Percentiles rank a stretch among this genome's conserved stretches.
Conservation (phyloP, 2,888 invertebrate genomes). For the Scelioninae gen. 1 region DNA sequence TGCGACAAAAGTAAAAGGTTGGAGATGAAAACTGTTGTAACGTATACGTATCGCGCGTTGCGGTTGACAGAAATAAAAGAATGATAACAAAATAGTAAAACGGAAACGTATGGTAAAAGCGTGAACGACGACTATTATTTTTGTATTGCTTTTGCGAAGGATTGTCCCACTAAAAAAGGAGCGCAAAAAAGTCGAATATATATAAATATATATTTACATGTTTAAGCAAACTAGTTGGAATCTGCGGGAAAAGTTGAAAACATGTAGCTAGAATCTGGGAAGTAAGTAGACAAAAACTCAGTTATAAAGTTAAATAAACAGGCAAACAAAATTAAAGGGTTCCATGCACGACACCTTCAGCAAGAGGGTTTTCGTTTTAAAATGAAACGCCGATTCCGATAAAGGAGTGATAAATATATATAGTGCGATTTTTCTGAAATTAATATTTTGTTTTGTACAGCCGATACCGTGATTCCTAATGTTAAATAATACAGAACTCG, state of each 20-base stretch:
- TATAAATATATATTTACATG: constrained; percentile 75
- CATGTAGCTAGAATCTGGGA: constrained; percentile 30
- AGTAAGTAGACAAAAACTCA: constrained; percentile 69
- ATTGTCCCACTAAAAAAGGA: constrained; percentile 75
- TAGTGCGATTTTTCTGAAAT: constrained; percentile 80
- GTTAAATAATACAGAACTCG: constrained; percentile 81
- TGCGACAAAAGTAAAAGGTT: no score
- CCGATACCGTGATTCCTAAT: constrained; percentile 82
- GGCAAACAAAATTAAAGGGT: constrained; percentile 25
- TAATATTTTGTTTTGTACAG: constrained; percentile 83
- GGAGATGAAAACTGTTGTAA: constrained; percentile 57
- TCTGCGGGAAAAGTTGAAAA: constrained; percentile 72
- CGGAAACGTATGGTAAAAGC: constrained; percentile 74
- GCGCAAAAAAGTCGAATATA: constrained; percentile 69
- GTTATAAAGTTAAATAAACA: constrained; percentile 22
- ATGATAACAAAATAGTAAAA: constrained; percentile 39
- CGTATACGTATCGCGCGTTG: constrained; percentile 51
- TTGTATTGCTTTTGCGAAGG: constrained; percentile 80
- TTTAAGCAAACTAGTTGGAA: constrained; percentile 73
- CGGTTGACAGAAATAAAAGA: constrained; percentile 34
- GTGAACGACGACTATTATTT: constrained; percentile 81
- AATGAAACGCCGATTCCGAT: constrained; percentile 72
- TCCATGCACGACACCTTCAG: constrained; percentile 59
- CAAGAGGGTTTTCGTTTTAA: constrained; percentile 75
- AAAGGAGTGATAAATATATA: constrained; percentile 71